phyloP scores from a whole-genome alignment of 1,140 invertebrate species.

The Samia ricini region DNA sequence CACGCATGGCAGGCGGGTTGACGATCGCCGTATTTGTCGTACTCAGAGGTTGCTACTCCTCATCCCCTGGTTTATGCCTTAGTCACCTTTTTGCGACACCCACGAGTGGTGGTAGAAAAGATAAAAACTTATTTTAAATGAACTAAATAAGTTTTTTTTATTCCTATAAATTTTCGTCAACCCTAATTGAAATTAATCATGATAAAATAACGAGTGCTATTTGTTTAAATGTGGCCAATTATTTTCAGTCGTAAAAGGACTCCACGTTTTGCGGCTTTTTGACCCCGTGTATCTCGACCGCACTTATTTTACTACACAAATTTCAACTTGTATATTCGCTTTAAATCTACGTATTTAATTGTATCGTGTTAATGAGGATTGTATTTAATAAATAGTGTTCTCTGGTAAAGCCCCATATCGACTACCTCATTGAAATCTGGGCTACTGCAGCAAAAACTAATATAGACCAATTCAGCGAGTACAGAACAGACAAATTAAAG shows the following conservation, averaged over 20 bases:
- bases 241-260: background rate
- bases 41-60: too few species aligned
- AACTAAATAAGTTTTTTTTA: background rate
- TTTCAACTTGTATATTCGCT: background rate
- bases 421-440: too few species aligned
- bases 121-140: background rate
- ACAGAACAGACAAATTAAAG: too few species aligned
- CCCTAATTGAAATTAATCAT: slow-evolving; percentile 1
- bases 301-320: slow-evolving; percentile 10
- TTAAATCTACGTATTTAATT: background rate
- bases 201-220: slow-evolving; percentile 1
- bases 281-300: background rate
- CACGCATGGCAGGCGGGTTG: too few species aligned
- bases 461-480: too few species aligned
- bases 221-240: slow-evolving; percentile 2
- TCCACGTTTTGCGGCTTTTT: slow-evolving; percentile 8
- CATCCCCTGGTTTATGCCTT: too few species aligned
- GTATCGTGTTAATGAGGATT: background rate
- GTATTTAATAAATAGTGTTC: background rate
- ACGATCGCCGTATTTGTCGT: too few species aligned
- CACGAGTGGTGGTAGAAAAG: background rate
- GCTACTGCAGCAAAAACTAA: too few species aligned
- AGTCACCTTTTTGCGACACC: too few species aligned
- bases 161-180: background rate
- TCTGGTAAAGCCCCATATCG: too few species aligned